Conservation (phyloP, 2,113 vertebrate species). For the Pollachius pollachius region DNA sequence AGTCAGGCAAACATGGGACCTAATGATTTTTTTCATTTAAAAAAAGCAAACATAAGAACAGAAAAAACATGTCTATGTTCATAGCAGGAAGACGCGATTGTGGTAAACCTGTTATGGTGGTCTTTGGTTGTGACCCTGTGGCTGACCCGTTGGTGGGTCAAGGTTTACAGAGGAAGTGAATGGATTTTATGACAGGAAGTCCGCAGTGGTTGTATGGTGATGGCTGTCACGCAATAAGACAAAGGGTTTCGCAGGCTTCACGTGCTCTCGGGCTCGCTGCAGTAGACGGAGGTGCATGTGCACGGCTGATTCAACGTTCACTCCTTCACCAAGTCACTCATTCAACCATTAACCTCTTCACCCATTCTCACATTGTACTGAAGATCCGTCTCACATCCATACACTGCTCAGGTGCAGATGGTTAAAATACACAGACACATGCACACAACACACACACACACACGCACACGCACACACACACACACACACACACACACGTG, state of each 20-base stretch:
- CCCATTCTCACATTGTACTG: too few species aligned
- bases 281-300: constrained; percentile 11
- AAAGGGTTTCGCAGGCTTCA: neutral
- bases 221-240: constrained; percentile 7
- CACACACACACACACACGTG: constrained; percentile 10
- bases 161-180: neutral
- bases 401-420: constrained; percentile 9
- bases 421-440: neutral
- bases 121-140: too few species aligned
- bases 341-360: too few species aligned
- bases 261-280: neutral
- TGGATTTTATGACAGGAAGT: constrained; percentile 37
- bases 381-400: neutral
- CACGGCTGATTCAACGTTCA: too few species aligned
- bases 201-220: constrained; percentile 20
- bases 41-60: too few species aligned
- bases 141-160: neutral
- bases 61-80: too few species aligned
- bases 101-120: too few species aligned
- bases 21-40: too few species aligned
- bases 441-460: constrained; percentile 3
- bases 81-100: too few species aligned
- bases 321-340: too few species aligned
- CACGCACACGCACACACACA: constrained; percentile 13
- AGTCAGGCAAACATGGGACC: neutral